These are phyloP conservation scores for Sylvicola fuscatus DNA, from an alignment of 2,888 invertebrate species.

Conservation along the genomic window DNA sequence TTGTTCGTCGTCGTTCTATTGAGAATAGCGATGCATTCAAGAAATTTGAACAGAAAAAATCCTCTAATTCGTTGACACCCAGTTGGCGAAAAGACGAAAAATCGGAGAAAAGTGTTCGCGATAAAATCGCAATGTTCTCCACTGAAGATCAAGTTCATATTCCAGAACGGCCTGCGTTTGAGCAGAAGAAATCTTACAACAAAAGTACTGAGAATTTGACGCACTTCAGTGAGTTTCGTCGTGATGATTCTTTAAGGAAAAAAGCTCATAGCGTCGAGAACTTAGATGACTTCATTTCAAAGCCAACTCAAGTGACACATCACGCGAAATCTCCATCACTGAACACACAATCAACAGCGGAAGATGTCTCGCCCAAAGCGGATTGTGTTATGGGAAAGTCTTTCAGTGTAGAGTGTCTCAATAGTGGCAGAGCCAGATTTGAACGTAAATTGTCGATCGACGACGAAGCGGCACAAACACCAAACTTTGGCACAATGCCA, in stretches of 20 bases:
- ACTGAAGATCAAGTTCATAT: slow-evolving; percentile 20
- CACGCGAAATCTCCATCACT: slow-evolving; percentile 10
- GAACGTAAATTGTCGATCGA: not conserved
- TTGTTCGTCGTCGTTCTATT: not conserved
- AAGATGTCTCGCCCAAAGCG: too few species aligned
- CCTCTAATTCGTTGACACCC: not conserved
- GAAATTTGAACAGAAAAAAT: not conserved
- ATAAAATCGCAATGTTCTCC: slow-evolving; percentile 77
- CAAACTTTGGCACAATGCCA: slow-evolving; percentile 10
- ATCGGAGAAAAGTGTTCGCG: slow-evolving; percentile 61
- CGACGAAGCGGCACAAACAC: not conserved
- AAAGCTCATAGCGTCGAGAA: slow-evolving; percentile 33
- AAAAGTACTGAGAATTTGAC: slow-evolving; percentile 23
- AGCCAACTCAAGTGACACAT: slow-evolving; percentile 11
- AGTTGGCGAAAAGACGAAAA: slow-evolving; percentile 49
- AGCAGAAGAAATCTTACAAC: slow-evolving; percentile 16
- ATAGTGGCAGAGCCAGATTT: not conserved
- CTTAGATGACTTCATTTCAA: slow-evolving; percentile 16
- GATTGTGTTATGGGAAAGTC: not conserved
- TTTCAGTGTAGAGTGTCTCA: slow-evolving; percentile 5
- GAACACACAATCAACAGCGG: slow-evolving; percentile 7
- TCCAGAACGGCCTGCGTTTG: not conserved
- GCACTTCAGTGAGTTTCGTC: slow-evolving; percentile 7
- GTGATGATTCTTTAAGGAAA: slow-evolving; percentile 12
- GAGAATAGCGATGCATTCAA: slow-evolving; percentile 2